These are phyloP conservation scores for Dichetophora obliterata DNA, from an alignment of 2,888 invertebrate species.

Conservation along the genomic window DNA sequence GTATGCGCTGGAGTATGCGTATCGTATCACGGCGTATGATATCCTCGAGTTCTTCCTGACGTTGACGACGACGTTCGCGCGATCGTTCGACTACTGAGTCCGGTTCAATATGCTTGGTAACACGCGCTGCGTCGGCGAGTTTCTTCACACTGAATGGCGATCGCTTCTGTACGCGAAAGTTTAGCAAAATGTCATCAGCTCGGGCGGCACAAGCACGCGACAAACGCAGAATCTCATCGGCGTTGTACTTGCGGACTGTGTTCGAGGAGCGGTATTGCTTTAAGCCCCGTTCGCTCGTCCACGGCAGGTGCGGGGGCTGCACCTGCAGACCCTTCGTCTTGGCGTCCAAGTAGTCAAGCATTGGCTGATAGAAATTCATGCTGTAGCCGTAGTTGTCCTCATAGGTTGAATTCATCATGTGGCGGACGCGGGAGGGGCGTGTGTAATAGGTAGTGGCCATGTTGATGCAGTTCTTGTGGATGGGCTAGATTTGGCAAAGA, in stretches of 20 bases:
- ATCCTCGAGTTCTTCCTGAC: conserved; percentile 74
- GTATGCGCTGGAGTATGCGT: conserved; percentile 63
- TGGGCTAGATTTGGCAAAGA: conserved; percentile 1
- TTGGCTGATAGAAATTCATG: conserved; percentile 87
- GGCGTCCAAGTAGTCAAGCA: conserved; percentile 86
- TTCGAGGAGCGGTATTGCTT: conserved; percentile 78
- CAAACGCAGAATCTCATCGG: conserved; percentile 77
- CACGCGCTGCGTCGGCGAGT: conserved; percentile 72
- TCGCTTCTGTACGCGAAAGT: conserved; percentile 67
- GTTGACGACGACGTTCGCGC: conserved; percentile 68
- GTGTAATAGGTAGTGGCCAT: conserved; percentile 67
- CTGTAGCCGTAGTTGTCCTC: conserved; percentile 87
- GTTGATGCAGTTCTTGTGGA: conserved; percentile 38
- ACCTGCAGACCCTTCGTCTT: conserved; percentile 72
- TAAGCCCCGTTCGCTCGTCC: conserved; percentile 79
- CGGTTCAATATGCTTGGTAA: conserved; percentile 69
- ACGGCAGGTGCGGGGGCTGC: conserved; percentile 77
- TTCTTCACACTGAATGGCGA: conserved; percentile 72
- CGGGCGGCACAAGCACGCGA: conserved; percentile 78
- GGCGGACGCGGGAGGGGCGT: conserved; percentile 64
- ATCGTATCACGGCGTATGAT: conserved; percentile 70
- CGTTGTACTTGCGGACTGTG: conserved; percentile 76
- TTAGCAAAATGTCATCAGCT: conserved; percentile 76
- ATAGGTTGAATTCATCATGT: conserved; percentile 73
- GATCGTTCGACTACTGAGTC: conserved; percentile 70